Evolutionary conservation across 2,797 vertebrate species (phyloP).

Genomic region (Poeciliopsis paucimaculata): DNA sequence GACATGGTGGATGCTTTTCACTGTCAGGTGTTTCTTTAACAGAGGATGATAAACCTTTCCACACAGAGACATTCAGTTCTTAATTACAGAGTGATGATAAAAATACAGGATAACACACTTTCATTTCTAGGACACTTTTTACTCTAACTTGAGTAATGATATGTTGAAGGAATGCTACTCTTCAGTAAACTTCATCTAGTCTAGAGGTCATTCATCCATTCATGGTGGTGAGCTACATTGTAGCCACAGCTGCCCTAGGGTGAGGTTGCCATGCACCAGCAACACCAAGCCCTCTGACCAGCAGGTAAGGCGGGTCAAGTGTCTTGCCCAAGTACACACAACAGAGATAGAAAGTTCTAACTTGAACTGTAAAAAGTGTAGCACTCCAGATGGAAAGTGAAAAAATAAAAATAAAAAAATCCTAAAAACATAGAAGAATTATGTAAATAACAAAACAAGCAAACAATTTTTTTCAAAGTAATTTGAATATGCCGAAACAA

Average conservation of each 20-base stretch:
- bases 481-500: constrained; percentile 39
- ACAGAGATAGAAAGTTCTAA: too few species aligned
- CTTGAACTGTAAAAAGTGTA: neutral
- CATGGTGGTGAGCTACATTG: too few species aligned
- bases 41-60: constrained; percentile 76
- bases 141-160: too few species aligned
- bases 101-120: neutral
- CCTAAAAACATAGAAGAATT: neutral
- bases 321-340: too few species aligned
- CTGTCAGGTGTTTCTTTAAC: constrained; percentile 72
- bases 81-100: neutral
- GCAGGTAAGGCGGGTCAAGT: too few species aligned
- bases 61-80: constrained; percentile 25
- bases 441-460: neutral
- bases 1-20: constrained; percentile 47
- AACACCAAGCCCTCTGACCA: too few species aligned
- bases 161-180: too few species aligned
- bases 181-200: too few species aligned
- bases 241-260: too few species aligned
- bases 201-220: too few species aligned
- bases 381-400: too few species aligned
- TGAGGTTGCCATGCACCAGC: too few species aligned
- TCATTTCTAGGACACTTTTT: neutral
- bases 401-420: neutral
- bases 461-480: neutral